A percentile compares a stretch with the other conserved stretches of the same genome.
phyloP scores from a whole-genome alignment of 2,888 invertebrate genomes.

The Pardosa pseudoannulata region DNA sequence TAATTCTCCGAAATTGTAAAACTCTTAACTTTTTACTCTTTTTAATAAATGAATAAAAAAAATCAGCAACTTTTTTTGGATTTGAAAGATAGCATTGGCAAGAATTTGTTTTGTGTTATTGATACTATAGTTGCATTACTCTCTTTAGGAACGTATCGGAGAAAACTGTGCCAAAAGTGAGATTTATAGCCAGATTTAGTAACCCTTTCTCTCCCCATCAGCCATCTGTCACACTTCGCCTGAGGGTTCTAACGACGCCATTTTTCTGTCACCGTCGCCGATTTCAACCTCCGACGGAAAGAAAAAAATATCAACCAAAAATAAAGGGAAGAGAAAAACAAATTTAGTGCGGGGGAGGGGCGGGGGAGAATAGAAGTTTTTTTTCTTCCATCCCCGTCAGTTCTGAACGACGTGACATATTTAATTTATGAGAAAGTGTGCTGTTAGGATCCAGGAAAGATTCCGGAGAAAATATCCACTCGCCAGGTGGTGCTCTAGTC shows the following conservation, averaged over 20 bases:
- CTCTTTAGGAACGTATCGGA: too few species aligned
- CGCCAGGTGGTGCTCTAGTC: slow-evolving; percentile 13
- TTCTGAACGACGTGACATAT: slow-evolving; percentile 58
- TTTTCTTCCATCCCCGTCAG: slow-evolving; percentile 22
- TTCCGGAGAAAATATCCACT: neutral
- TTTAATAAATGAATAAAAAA: too few species aligned
- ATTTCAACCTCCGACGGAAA: slow-evolving; percentile 32
- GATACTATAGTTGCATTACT: too few species aligned
- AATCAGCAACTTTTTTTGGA: too few species aligned
- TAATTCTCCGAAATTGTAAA: too few species aligned
- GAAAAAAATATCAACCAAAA: slow-evolving; percentile 24
- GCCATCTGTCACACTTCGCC: slow-evolving; percentile 65
- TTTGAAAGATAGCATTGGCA: too few species aligned
- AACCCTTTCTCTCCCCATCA: slow-evolving; percentile 4
- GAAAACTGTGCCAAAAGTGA: neutral
- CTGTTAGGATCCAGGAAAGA: neutral
- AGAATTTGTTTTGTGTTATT: too few species aligned
- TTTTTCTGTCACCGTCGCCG: slow-evolving; percentile 60
- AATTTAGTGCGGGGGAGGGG: neutral
- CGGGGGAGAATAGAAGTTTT: too few species aligned
- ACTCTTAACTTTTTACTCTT: too few species aligned
- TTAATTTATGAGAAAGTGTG: slow-evolving; percentile 53
- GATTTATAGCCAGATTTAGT: neutral
- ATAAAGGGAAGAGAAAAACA: neutral
- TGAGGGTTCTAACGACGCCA: slow-evolving; percentile 61